These are phyloP conservation scores for Sturmia bella DNA, from an alignment of 2,888 invertebrate species.

Conservation along the genomic window DNA sequence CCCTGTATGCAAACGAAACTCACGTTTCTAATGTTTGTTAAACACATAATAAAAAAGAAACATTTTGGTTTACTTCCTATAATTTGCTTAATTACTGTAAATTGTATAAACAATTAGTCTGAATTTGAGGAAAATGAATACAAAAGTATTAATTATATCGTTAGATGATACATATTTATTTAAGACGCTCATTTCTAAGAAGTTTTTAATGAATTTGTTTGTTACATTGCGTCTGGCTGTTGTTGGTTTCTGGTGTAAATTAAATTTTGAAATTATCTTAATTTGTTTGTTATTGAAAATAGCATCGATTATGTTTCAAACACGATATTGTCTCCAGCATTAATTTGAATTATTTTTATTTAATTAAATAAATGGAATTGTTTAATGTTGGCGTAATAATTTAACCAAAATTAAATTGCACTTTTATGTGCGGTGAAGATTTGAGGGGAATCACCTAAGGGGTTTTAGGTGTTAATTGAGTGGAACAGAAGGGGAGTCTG, in stretches of 20 bases:
- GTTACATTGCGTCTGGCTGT: slow-evolving; percentile 10
- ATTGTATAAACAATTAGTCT: slow-evolving; percentile 77
- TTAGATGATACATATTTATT: slow-evolving; percentile 38
- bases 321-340: too few relatives aligned
- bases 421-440: too few relatives aligned
- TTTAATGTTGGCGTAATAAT: too few relatives aligned
- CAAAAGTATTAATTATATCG: slow-evolving; percentile 24
- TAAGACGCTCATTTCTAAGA: slow-evolving; percentile 54
- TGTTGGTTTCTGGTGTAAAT: slow-evolving; percentile 44
- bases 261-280: slow-evolving; percentile 32
- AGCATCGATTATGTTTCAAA: too few relatives aligned
- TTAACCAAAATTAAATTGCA: too few relatives aligned
- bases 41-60: slow-evolving; percentile 57
- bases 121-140: slow-evolving; percentile 46
- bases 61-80: slow-evolving; percentile 76
- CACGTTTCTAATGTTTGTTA: slow-evolving; percentile 74
- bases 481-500: too few relatives aligned
- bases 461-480: too few relatives aligned
- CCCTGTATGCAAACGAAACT: slow-evolving; percentile 36
- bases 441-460: too few relatives aligned
- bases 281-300: slow-evolving; percentile 56
- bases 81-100: slow-evolving; percentile 79
- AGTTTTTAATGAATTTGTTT: slow-evolving; percentile 52
- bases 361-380: too few relatives aligned
- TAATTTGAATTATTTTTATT: too few relatives aligned